Evolutionary conservation across 2,113 vertebrate species (phyloP).

Genomic region (Melanerpes formicivorus): DNA sequence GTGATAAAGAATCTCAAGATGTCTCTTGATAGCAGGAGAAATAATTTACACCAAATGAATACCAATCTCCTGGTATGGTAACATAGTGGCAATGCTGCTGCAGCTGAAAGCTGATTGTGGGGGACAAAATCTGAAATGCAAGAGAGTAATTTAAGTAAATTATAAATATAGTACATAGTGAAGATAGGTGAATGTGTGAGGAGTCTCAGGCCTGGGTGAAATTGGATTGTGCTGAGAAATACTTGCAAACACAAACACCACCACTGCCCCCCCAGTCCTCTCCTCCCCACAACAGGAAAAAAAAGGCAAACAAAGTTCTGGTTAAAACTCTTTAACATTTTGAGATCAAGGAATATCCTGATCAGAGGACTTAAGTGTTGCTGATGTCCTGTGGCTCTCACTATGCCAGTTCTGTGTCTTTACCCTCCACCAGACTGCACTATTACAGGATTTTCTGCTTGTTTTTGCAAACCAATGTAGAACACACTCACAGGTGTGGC

Average conservation of each 20-base stretch:
- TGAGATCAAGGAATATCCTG: not conserved
- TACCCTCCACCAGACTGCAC: not conserved
- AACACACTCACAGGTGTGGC: not conserved
- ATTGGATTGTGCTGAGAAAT: not conserved
- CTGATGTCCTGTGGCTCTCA: not conserved
- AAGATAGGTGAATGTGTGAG: not conserved
- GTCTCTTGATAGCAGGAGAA: not conserved
- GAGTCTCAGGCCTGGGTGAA: not conserved
- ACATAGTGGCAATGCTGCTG: not conserved
- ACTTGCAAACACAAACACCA: not conserved
- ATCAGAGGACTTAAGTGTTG: not conserved
- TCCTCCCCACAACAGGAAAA: not conserved
- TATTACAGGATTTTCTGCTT: not conserved
- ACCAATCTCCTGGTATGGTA: not conserved
- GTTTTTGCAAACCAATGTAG: not conserved
- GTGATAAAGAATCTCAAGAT: not conserved
- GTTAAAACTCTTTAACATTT: not conserved
- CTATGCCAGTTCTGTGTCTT: not conserved
- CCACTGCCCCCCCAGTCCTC: not conserved
- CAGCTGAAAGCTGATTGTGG: not conserved
- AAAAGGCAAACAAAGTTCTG: not conserved
- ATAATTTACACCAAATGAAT: not conserved
- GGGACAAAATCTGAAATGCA: not conserved
- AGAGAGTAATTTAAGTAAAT: not conserved
- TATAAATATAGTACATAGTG: not conserved